Percentiles rank a stretch among this genome's conserved stretches.
Evolutionary conservation across 2,797 vertebrate species (phyloP).

Genomic region (Clarias pachynema): DNA sequence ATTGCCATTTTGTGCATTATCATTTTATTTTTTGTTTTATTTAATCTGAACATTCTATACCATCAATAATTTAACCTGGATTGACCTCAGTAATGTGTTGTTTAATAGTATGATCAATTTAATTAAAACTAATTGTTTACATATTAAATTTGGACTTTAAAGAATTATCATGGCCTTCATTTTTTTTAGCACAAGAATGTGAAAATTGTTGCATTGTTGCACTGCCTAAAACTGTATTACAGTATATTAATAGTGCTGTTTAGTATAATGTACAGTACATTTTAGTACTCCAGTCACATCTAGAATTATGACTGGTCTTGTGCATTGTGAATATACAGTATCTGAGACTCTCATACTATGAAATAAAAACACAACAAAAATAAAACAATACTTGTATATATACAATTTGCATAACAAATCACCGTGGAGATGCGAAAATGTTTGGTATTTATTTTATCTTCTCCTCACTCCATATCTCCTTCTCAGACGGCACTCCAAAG

Average conservation of each 20-base stretch:
- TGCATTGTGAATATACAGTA: background rate
- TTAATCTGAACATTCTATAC: background rate
- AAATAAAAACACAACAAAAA: background rate
- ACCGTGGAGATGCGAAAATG: background rate
- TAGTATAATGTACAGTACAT: background rate
- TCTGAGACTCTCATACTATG: background rate
- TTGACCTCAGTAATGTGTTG: background rate
- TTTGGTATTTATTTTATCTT: background rate
- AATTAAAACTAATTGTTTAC: background rate
- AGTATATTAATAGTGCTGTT: background rate
- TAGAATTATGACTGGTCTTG: background rate
- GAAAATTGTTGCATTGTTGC: background rate
- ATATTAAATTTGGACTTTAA: background rate
- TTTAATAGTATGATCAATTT: background rate
- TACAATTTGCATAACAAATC: background rate
- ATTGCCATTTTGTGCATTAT: background rate
- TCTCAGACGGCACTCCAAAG: constrained; percentile 94
- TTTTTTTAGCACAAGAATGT: background rate
- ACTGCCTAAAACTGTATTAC: background rate
- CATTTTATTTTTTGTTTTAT: background rate
- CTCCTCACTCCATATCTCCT: background rate
- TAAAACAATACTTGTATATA: background rate
- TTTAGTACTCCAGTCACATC: background rate
- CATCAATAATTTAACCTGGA: background rate
- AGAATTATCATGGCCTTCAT: background rate